Percentiles rank a stretch among this genome's conserved stretches.
phyloP scores from a whole-genome alignment of 2,888 invertebrate species.

The Sinohyriopsis cumingii region DNA sequence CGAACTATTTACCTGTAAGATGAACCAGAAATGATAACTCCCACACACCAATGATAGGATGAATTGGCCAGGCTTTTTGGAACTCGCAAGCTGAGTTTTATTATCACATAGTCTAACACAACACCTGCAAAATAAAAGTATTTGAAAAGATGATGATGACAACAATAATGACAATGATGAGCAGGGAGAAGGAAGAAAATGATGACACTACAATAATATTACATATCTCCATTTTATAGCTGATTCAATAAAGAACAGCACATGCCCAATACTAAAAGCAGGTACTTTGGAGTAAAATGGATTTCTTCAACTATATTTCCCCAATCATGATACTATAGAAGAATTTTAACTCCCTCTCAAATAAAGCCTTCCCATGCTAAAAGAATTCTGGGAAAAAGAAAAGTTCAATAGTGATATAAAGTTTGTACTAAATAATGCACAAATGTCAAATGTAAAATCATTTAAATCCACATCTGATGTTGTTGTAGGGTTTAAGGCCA shows the following conservation, averaged over 20 bases:
- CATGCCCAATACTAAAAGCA: background rate
- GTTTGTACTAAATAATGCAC: too few relatives aligned
- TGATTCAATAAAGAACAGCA: background rate
- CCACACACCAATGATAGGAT: slow-evolving; percentile 81
- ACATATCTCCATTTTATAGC: too few relatives aligned
- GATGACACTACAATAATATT: too few relatives aligned
- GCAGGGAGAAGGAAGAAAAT: too few relatives aligned
- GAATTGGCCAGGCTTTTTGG: slow-evolving; percentile 74
- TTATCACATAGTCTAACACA: slow-evolving; percentile 84
- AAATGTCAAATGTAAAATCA: too few relatives aligned
- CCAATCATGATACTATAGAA: too few relatives aligned
- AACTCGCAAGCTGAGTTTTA: slow-evolving; percentile 74
- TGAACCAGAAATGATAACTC: slow-evolving; percentile 79
- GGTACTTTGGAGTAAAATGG: background rate
- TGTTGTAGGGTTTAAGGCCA: too few relatives aligned
- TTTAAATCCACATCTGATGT: too few relatives aligned
- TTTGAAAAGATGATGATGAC: background rate
- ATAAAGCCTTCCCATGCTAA: too few relatives aligned
- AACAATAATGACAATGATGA: background rate
- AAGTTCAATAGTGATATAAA: too few relatives aligned
- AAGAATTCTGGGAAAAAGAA: too few relatives aligned
- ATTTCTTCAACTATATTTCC: background rate
- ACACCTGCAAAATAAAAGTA: slow-evolving; percentile 78
- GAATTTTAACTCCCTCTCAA: too few relatives aligned
- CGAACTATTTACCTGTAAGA: slow-evolving; percentile 77